Base-by-base conservation (phyloP, 2,888 invertebrate species). In the Ditula angustiorana region DNA sequence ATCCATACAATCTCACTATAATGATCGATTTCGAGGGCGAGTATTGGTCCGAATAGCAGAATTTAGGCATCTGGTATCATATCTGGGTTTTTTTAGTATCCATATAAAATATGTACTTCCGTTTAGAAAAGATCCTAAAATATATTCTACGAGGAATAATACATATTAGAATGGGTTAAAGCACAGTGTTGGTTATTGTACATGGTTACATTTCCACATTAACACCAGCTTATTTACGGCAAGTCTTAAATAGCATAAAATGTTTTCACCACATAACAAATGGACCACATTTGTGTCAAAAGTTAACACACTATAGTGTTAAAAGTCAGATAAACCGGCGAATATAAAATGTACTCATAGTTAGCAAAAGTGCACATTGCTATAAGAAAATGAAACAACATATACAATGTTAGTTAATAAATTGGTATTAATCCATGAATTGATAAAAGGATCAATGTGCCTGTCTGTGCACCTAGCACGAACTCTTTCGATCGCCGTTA, bases 271-370 rank as follows among this genome's bases (percentile, higher is more conserved):
- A 5, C n/a, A 13, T n/a, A 5, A 0, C n/a, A 35, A 35, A 35
- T 37, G 35, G 10, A 30, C 10, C 8, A 30, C 10, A 7, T 2
- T 30, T 3, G 13, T n/a, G n/a, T n/a, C n/a, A n/a, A n/a, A n/a
- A 37, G 35, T 35, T 35, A 5, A 35, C n/a, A 5, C n/a, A 35
- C 35, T 35, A n/a, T n/a, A 35, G 3, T 0, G 33, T 33, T 23
- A 28, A n/a, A 41, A 53, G 57, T 26, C 53, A 61, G 46, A 63
- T 63, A 13, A 60, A 50, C 19, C 28, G 19, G 23, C 16, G 16
- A 46, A 61, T 44, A 33, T 23, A 19, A 26, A 35, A 35, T 16
- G 5, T 47, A n/a, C 26, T 28, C 28, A 37, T n/a, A n/a, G n/a
- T n/a, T n/a, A n/a, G n/a, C 26, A 37, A 46, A 23, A 44, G 61